Base-by-base conservation (phyloP, 2,888 invertebrate genomes). In the Oscheius sp. region DNA sequence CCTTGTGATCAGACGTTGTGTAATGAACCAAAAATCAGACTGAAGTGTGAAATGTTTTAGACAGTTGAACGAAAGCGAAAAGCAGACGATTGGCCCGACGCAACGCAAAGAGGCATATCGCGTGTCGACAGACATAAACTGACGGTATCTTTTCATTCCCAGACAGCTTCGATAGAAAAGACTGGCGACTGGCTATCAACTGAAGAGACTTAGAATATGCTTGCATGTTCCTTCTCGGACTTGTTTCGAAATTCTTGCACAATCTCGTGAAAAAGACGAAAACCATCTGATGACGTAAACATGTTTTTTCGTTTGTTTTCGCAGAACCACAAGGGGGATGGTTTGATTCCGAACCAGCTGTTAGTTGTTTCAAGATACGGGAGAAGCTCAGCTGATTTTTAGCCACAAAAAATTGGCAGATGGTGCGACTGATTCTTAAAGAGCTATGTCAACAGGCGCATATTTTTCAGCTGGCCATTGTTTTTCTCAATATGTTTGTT, bases 201-300 rank as follows among this genome's bases (percentile, higher is more conserved):
- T 20, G n/a, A 10, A 37, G 34, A 33, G 25, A n/a, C 20, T 55
- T 55, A 33, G 20, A 20, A 33, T 4, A 17, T 2, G 33, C 10
- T 33, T 33, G 33, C 55, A n/a, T n/a, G n/a, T n/a, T n/a, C n/a
- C n/a, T n/a, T n/a, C n/a, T n/a, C n/a, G n/a, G 55, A 61, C 42
- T n/a, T 15, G 45, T 61, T 61, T 39, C 61, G 45, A 61, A 61
- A 61, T 17, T 29, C n/a, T 61, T 61, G 61, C 61, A 61, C 61
- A 61, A 61, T 31, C 15, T 61, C n/a, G 33, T 25, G 55, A n/a
- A 55, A 55, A 53, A 17, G 23, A 10, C 20, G 27, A 25, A 23
- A n/a, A 48, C 12, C 5, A 48, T 20, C 23, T 6, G 5, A 15
- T 10, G 20, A 55, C 3, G 33, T 23, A 31, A 55, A 55, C 55